Conservation (phyloP, 2,888 invertebrate genomes). For the Agonopterix subpropinquella region DNA sequence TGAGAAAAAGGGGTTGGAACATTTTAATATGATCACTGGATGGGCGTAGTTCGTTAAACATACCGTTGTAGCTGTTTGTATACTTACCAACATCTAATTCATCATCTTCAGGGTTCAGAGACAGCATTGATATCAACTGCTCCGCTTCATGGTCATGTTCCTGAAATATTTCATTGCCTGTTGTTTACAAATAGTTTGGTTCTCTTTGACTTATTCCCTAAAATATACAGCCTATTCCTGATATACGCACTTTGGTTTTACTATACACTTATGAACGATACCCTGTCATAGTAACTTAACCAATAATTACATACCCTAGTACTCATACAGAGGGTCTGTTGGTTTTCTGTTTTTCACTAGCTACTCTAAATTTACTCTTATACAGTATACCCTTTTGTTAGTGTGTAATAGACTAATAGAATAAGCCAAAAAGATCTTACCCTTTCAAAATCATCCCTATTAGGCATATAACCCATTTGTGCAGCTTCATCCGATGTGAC, state of each 20-base stretch:
- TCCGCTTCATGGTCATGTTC: constrained; percentile 97
- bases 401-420: too few species aligned
- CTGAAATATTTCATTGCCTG: constrained; percentile 53
- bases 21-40: not conserved
- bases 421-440: constrained; percentile 52
- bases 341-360: too few species aligned
- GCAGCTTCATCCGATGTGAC: constrained; percentile 89
- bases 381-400: too few species aligned
- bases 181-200: too few species aligned
- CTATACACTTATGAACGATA: too few species aligned
- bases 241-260: too few species aligned
- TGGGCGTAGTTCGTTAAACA: not conserved
- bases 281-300: too few species aligned
- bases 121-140: constrained; percentile 89
- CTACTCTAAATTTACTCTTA: too few species aligned
- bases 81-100: constrained; percentile 87
- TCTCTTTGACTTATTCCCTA: too few species aligned
- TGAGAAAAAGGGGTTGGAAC: constrained; percentile 23
- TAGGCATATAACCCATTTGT: constrained; percentile 95
- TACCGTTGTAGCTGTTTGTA: not conserved
- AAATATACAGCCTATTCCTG: too few species aligned
- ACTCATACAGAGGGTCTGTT: too few species aligned
- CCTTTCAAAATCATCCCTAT: constrained; percentile 96
- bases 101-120: constrained; percentile 89
- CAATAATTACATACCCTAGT: too few species aligned